Percentiles rank a stretch among this genome's conserved stretches.
Evolutionary conservation across 2,888 invertebrate genomes (phyloP).

Genomic region (Ormyrus pomaceus): DNA sequence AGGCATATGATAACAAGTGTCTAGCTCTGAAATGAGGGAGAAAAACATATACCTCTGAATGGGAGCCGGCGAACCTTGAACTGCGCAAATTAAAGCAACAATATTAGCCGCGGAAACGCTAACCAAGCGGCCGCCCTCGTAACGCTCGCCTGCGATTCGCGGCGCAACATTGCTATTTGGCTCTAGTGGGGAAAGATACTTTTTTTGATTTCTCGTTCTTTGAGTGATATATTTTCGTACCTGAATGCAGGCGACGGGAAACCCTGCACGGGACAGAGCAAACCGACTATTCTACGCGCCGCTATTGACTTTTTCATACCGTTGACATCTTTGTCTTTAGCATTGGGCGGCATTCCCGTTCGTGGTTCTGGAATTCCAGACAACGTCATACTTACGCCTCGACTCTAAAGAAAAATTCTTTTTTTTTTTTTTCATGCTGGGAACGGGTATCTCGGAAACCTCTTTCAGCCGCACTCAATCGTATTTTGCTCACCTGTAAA

Average conservation of each 20-base stretch:
- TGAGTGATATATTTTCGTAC: constrained; percentile 65
- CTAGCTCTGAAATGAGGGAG: not conserved
- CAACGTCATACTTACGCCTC: too few relatives aligned
- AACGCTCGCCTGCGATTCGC: constrained; percentile 80
- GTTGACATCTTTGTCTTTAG: constrained; percentile 73
- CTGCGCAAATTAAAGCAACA: constrained; percentile 82
- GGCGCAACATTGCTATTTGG: constrained; percentile 82
- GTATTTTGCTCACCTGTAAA: constrained; percentile 76
- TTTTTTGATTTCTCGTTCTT: constrained; percentile 13
- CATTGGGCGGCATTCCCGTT: constrained; percentile 74
- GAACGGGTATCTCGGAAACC: constrained; percentile 30
- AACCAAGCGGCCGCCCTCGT: constrained; percentile 82
- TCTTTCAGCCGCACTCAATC: too few relatives aligned
- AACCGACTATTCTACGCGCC: constrained; percentile 67
- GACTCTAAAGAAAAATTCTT: not conserved
- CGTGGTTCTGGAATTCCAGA: constrained; percentile 71
- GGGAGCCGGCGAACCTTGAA: constrained; percentile 82
- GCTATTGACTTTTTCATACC: constrained; percentile 66
- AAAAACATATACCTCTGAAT: constrained; percentile 79
- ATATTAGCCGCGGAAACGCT: constrained; percentile 76
- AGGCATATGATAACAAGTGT: not conserved
- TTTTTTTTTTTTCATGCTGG: constrained; percentile 43
- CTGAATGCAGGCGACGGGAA: constrained; percentile 77
- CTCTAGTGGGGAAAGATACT: constrained; percentile 67
- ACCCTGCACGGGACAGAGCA: constrained; percentile 80